A percentile compares a stretch with the other conserved stretches of the same genome.
These are phyloP conservation scores for Apodemia duryi DNA, from an alignment of 2,888 invertebrate genomes.

Conservation along the genomic window DNA sequence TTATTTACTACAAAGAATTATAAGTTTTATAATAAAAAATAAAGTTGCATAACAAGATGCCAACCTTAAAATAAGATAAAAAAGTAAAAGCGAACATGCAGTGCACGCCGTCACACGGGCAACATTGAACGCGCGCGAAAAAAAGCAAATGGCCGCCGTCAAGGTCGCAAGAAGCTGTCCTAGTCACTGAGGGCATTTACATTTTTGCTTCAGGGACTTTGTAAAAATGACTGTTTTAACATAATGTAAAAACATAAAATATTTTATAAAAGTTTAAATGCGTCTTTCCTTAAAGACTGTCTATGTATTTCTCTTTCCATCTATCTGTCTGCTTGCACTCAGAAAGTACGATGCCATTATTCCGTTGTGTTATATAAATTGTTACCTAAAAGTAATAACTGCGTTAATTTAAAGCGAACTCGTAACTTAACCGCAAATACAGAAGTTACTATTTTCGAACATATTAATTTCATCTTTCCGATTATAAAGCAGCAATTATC, in stretches of 20 bases:
- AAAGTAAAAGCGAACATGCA: conserved; percentile 54
- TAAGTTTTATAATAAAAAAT: conserved; percentile 27
- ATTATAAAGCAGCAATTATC: too few species aligned
- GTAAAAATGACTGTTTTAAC: conserved; percentile 47
- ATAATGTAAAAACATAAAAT: conserved; percentile 33
- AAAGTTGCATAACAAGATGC: conserved; percentile 63
- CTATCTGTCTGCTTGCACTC: too few species aligned
- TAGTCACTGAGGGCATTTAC: conserved; percentile 74
- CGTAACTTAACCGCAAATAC: too few species aligned
- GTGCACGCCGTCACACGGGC: conserved; percentile 63
- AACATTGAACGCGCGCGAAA: conserved; percentile 74
- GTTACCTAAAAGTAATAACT: too few species aligned
- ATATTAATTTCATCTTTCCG: too few species aligned
- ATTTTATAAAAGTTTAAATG: conserved; percentile 32
- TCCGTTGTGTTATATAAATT: too few species aligned
- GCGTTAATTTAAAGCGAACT: too few species aligned
- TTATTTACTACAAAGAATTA: background rate
- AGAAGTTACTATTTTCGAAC: too few species aligned
- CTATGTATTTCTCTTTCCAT: too few species aligned
- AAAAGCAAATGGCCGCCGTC: conserved; percentile 70
- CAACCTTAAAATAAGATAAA: conserved; percentile 51
- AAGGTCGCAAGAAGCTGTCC: conserved; percentile 77
- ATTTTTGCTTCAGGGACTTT: conserved; percentile 58
- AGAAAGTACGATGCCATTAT: too few species aligned
- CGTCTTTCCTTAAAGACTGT: too few species aligned